Base-by-base conservation (phyloP, 2,113 vertebrate genomes). In the Amphiprion ocellaris region DNA sequence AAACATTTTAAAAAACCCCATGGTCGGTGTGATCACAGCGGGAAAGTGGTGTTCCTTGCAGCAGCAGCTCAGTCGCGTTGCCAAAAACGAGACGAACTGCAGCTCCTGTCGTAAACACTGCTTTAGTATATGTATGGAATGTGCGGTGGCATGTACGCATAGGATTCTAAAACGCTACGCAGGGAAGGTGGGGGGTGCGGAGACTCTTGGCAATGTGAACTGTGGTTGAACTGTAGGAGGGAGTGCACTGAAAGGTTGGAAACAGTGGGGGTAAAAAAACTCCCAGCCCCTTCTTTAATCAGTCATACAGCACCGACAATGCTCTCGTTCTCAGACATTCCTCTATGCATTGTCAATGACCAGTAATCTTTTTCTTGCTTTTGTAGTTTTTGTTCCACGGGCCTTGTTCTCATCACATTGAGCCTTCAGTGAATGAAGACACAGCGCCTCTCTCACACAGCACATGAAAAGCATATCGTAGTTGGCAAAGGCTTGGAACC, bases 221-320 rank as follows among this genome's bases (percentile, higher is more conserved):
- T 93, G 67, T 82, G 70, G 65, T 66, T 89, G 87, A 92, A 92
- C 90, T 46, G 73, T 72, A 58, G 81, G 80, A 88, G 87, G 79
- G 87, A 83, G 84, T 84, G 81, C 87, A 89, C 61, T 61, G n/a
- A 76, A 56, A 87, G 88, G 87, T 81, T 88, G 82, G 55, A 78
- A 79, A 85, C 77, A 81, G 84, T 66, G 75, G 84, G 86, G 78
- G 66, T 74, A 79, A 87, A 84, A 74, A 80, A 78, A 44, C 71
- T 79, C 49, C 33, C 39, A 81, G 73, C 55, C 52, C 65, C 74
- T 66, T 85, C 67, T 87, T 84, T 65, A 66, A 84, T 89, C 83
- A 65, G 74, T 88, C 87, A 85, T 66, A 88, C 55, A 4, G 41
- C 21, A 12, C 80, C 4, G 30, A 81, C 82, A 78, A 77, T 52